A percentile compares a stretch with the other conserved stretches of the same genome.
phyloP scores from a whole-genome alignment of 2,888 invertebrate genomes.

The Eupithecia subumbrata region DNA sequence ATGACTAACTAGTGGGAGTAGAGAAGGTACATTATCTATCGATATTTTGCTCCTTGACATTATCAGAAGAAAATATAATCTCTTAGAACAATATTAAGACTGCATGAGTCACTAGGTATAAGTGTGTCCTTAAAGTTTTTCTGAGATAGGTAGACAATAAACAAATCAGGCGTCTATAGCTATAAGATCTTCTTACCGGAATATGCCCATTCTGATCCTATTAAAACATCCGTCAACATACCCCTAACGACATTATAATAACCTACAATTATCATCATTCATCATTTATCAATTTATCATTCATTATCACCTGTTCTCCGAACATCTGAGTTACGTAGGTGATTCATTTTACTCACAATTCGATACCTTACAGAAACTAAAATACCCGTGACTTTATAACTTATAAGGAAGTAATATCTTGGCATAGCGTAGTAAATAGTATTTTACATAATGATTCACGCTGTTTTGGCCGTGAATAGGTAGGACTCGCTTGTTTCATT shows the following conservation, averaged over 20 bases:
- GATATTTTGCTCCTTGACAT: neutral
- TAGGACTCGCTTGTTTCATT: constrained; percentile 59
- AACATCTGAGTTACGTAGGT: constrained; percentile 49
- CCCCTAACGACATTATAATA: constrained; percentile 54
- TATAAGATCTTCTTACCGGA: constrained; percentile 6
- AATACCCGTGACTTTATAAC: constrained; percentile 43
- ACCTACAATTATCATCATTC: constrained; percentile 19
- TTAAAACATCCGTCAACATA: constrained; percentile 31
- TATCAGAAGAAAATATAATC: neutral
- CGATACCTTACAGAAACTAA: constrained; percentile 37
- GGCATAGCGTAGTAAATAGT: constrained; percentile 53
- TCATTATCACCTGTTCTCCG: constrained; percentile 49
- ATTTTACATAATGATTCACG: constrained; percentile 68
- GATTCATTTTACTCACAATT: constrained; percentile 57
- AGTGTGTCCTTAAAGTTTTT: no score
- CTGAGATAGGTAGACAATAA: no score
- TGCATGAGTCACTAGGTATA: neutral
- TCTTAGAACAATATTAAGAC: neutral
- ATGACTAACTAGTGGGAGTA: neutral
- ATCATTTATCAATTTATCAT: constrained; percentile 33
- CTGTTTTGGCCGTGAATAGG: constrained; percentile 59
- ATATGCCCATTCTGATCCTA: constrained; percentile 27
- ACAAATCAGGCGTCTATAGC: no score
- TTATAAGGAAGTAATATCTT: constrained; percentile 50
- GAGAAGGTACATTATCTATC: neutral